phyloP scores from a whole-genome alignment of 2,113 vertebrate genomes.

The Bucco capensis region DNA sequence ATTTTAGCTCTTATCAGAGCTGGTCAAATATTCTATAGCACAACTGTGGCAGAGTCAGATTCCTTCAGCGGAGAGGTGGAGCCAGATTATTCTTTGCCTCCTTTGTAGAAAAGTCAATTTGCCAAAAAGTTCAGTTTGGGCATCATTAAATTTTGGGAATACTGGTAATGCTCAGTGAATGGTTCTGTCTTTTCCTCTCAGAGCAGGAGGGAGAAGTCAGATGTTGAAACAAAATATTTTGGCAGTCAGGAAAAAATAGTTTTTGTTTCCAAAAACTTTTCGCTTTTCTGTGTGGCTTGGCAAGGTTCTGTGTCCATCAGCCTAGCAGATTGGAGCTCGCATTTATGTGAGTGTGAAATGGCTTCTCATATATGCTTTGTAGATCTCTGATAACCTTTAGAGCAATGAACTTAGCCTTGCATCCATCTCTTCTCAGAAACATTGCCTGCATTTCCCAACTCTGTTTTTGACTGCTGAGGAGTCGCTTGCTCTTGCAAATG shows the following conservation, averaged over 20 bases:
- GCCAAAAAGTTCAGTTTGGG: background rate
- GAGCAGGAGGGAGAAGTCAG: background rate
- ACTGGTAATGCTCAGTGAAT: background rate
- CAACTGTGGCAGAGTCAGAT: background rate
- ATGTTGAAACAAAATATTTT: background rate
- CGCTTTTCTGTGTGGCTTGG: background rate
- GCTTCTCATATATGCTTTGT: background rate
- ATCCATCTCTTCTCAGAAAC: background rate
- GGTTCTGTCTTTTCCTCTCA: background rate
- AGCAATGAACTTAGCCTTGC: background rate
- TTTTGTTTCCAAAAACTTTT: background rate
- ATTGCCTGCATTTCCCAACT: background rate
- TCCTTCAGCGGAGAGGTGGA: background rate
- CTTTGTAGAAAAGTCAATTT: background rate
- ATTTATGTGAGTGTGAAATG: background rate
- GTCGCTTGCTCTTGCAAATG: background rate
- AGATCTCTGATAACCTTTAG: background rate
- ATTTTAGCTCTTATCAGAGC: background rate
- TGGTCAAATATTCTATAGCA: background rate
- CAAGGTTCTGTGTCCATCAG: background rate
- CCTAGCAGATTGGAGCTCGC: background rate
- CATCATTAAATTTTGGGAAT: background rate
- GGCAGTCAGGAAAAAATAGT: background rate
- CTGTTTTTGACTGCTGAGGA: background rate
- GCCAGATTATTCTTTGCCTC: background rate